A percentile compares a stretch with the other conserved stretches of the same genome.
phyloP scores from a whole-genome alignment of 2,797 vertebrate species.

The Eremophila alpestris region DNA sequence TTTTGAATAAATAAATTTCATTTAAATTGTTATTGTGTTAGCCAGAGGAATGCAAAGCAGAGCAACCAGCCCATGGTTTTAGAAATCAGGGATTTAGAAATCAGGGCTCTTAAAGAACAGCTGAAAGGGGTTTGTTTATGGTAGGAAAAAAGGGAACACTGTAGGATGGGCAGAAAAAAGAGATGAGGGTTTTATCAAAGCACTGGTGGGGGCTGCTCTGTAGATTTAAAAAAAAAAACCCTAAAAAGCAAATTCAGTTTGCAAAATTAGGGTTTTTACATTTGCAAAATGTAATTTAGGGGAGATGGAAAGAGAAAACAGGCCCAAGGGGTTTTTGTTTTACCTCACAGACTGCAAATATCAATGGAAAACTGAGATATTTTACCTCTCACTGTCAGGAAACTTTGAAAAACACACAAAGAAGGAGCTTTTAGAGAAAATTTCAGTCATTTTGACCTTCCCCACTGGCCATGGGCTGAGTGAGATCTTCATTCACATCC shows the following conservation, averaged over 20 bases:
- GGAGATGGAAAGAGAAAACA: neutral
- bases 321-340: neutral
- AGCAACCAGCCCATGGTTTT: neutral
- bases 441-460: neutral
- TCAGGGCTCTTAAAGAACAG: neutral
- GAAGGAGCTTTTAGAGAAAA: neutral
- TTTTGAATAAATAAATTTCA: neutral
- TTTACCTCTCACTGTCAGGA: neutral
- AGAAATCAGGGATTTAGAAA: constrained; percentile 1
- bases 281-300: neutral
- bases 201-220: neutral
- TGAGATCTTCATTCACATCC: neutral
- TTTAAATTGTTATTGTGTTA: neutral
- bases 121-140: constrained; percentile 38
- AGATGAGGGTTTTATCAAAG: constrained; percentile 1
- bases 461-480: neutral
- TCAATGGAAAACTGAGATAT: neutral
- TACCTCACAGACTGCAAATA: neutral
- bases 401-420: neutral
- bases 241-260: neutral
- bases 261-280: neutral
- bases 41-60: neutral
- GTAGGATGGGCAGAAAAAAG: neutral
- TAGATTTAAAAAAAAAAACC: neutral
- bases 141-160: neutral